Evolutionary conservation across 2,888 invertebrate species (phyloP), one percentile per base, ranked within the genome.

Genomic region (Neoascia interrupta): DNA sequence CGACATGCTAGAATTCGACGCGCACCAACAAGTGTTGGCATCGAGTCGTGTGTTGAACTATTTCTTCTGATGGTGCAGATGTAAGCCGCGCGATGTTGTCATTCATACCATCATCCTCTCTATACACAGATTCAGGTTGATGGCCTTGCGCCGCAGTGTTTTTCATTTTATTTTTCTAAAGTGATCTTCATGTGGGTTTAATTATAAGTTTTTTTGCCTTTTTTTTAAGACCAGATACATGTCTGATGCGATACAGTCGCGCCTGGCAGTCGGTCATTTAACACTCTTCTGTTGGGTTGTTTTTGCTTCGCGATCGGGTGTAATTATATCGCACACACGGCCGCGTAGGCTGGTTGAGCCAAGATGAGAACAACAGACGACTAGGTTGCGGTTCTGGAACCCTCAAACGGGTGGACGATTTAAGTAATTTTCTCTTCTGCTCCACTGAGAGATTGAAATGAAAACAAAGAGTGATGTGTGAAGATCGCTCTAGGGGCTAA

Each of bases 251-350:
- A 58, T 66, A 28, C 19, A 66, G 45, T 66, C 73, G 58, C 73
- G 73, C 73, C 73, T 66, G 37, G 51, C 66, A 73, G 66, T 73
- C 53, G 58, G 73, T 66, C 73, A 73, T 66, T 73, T 73, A 73
- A 66, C 73, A 73, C 73, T 49, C 49, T 64, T 39, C 31, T 47
- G 8, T 56, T 11, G 28, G 19, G n/a, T n/a, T n/a, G n/a, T n/a
- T 43, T 61, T 15, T 53, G 11, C 28, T 41, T 69, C 39, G 47
- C 31, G 18, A 63, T 58, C 51, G n/a, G n/a, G 56, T 64, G 56
- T 73, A 66, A 73, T 73, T 73, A 73, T 43, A 64, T 51, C 15
- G 21, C 56, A 28, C 41, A 36, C 41, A 21, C 13, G 34, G 23
- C n/a, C 3, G 8, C 1, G 11, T 2, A 21, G n/a, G 28, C 10